Evolutionary conservation across 2,888 invertebrate genomes (phyloP).

Genomic region (Teleogryllus oceanicus): DNA sequence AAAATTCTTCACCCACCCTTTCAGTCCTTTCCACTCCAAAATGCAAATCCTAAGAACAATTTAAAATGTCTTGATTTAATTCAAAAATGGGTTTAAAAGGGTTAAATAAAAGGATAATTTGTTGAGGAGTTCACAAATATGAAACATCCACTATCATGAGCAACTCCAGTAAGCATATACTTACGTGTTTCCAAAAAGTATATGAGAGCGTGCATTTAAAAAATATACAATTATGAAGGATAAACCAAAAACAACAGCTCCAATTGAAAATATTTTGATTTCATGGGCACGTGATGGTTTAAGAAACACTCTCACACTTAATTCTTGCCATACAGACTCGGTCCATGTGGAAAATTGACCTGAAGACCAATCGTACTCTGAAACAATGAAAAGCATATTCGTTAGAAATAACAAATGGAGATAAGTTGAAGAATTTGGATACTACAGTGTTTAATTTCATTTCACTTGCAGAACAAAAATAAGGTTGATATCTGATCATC

Average conservation of each 20-base stretch:
- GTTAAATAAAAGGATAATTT: too few species aligned
- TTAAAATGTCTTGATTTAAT: too few species aligned
- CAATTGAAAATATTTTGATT: slow-evolving; percentile 54
- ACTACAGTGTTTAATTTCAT: neutral
- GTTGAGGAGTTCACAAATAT: too few species aligned
- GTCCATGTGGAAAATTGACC: slow-evolving; percentile 82
- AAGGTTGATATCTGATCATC: too few species aligned
- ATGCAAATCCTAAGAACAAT: too few species aligned
- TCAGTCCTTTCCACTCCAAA: too few species aligned
- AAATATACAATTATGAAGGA: slow-evolving; percentile 56
- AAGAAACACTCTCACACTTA: slow-evolving; percentile 74
- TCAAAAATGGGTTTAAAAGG: too few species aligned
- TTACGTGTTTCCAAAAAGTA: slow-evolving; percentile 46
- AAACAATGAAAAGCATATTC: slow-evolving; percentile 38
- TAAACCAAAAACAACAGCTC: slow-evolving; percentile 50
- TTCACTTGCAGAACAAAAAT: neutral
- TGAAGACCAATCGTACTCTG: slow-evolving; percentile 74
- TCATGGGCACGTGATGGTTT: slow-evolving; percentile 59
- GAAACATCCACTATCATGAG: too few species aligned
- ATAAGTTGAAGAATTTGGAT: neutral
- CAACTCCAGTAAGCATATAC: slow-evolving; percentile 12
- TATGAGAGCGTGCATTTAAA: slow-evolving; percentile 51
- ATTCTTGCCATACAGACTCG: slow-evolving; percentile 77
- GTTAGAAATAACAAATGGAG: slow-evolving; percentile 18
- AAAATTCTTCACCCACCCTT: too few species aligned